Percentiles rank a stretch among this genome's conserved stretches.
Conservation (phyloP, 2,888 invertebrate species). For the Brenthis daphne region DNA sequence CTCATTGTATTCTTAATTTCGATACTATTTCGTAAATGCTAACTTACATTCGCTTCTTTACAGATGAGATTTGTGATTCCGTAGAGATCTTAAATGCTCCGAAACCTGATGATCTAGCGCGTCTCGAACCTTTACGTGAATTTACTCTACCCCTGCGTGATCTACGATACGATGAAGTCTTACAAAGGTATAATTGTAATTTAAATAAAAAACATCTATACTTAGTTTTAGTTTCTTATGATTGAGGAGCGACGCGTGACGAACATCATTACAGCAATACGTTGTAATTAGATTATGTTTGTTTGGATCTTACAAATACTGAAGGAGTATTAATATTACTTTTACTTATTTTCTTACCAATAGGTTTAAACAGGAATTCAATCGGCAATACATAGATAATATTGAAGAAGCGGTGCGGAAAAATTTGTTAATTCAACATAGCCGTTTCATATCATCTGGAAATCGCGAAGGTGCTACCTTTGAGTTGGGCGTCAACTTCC, state of each 20-base stretch:
- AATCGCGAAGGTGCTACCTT: constrained; percentile 66
- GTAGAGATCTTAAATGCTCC: constrained; percentile 45
- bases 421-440: constrained; percentile 56
- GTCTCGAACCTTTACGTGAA: constrained; percentile 68
- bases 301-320: not conserved
- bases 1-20: too few species aligned
- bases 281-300: too few species aligned
- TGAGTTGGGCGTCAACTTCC: constrained; percentile 54
- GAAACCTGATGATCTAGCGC: constrained; percentile 45
- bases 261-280: too few species aligned
- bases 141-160: constrained; percentile 59
- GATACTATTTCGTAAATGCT: not conserved
- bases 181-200: constrained; percentile 25
- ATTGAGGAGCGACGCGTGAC: too few species aligned
- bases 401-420: constrained; percentile 66
- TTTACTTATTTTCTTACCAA: not conserved
- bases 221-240: too few species aligned
- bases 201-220: not conserved
- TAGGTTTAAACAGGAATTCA: constrained; percentile 54
- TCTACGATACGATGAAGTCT: constrained; percentile 50
- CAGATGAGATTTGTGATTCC: constrained; percentile 57
- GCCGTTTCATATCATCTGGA: constrained; percentile 58
- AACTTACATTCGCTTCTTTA: not conserved
- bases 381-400: constrained; percentile 56
- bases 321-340: not conserved